phyloP scores from a whole-genome alignment of 2,888 invertebrate species.

The Heterodera filipjevi region DNA sequence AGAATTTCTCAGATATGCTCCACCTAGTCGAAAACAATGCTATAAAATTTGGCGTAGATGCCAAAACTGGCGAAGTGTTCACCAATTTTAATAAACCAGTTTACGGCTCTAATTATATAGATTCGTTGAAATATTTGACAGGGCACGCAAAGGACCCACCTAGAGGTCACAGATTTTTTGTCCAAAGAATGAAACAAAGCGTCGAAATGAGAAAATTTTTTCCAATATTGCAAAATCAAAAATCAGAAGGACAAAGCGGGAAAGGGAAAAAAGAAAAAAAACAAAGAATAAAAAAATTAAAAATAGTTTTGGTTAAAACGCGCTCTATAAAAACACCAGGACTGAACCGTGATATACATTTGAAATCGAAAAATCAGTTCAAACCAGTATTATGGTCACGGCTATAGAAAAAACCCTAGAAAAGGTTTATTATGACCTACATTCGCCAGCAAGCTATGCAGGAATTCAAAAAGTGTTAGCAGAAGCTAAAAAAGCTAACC shows the following conservation, averaged over 20 bases:
- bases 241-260: too few relatives aligned
- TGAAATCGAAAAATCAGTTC: background rate
- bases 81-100: too few relatives aligned
- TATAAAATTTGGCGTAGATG: too few relatives aligned
- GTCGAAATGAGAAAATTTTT: background rate
- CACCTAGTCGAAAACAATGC: too few relatives aligned
- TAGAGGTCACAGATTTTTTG: too few relatives aligned
- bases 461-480: conserved; percentile 15
- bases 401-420: background rate
- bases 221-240: too few relatives aligned
- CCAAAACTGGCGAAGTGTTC: too few relatives aligned
- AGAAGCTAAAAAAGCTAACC: conserved; percentile 2
- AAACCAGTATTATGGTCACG: background rate
- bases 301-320: background rate
- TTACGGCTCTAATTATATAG: too few relatives aligned
- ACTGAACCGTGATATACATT: background rate
- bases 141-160: too few relatives aligned
- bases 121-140: too few relatives aligned
- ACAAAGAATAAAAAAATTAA: background rate
- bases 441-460: conserved; percentile 23
- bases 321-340: conserved; percentile 8
- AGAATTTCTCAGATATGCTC: too few relatives aligned
- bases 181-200: background rate
- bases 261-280: background rate
- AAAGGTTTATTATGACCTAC: conserved; percentile 1